Base-by-base conservation (phyloP, 2,888 invertebrate genomes). In the Rosalia funebris region DNA sequence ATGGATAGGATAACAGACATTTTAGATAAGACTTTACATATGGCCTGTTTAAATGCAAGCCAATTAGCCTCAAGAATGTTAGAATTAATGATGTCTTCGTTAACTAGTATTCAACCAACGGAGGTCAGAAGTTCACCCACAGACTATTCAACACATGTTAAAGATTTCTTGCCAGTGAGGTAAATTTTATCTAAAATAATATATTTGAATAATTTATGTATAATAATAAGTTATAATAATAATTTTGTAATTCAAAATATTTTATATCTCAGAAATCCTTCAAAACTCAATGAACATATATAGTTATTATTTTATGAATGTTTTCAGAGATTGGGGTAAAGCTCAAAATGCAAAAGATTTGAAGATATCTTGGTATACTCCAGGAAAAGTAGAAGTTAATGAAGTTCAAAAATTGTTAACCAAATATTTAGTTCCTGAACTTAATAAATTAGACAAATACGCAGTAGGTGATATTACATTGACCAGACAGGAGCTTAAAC, bases 291-390 rank as follows among this genome's bases (percentile, higher is more conserved):
- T n/a, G n/a, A n/a, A n/a, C n/a, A n/a, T n/a, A n/a, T n/a, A n/a
- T n/a, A n/a, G n/a, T n/a, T n/a, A n/a, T n/a, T n/a, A n/a, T n/a
- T n/a, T n/a, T n/a, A n/a, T n/a, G n/a, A n/a, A n/a, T 45, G 19
- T 39, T 76, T 75, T 44, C 15, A 84, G 88, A 15, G 90, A 93
- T 68, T 97, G 96, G 96, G 96, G 93, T 0, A 84, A 85, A 60
- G 85, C 90, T 0, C 87, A 88, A 12, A 83, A 89, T 69, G 79
- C 91, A 14, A 83, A 88, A 55, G 84, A 88, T 17, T 82, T 91
- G 12, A 83, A 88, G 4, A 82, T 94, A 14, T 82, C 88, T 36
- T 96, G 94, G 94, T 92, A 93, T 74, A 83, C 89, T 44, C 95
- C 96, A 0, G 86, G 84, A 15, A 83, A 84, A 15, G 86, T 85